phyloP scores from a whole-genome alignment of 2,113 vertebrate genomes.

The Ameiurus melas region DNA sequence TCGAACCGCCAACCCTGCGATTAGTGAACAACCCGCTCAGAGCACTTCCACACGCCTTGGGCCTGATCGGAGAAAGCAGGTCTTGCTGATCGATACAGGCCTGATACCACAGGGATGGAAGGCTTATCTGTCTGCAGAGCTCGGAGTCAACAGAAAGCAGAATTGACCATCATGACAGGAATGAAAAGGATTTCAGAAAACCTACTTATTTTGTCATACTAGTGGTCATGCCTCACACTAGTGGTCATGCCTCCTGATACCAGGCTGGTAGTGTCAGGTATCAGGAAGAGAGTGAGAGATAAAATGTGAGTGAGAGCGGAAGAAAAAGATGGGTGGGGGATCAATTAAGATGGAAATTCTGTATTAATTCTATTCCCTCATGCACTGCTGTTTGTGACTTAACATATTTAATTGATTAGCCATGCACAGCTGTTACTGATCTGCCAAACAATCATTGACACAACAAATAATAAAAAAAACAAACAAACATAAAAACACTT shows the following conservation, averaged over 20 bases:
- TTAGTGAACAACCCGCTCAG: not conserved
- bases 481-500: slow-evolving; percentile 9
- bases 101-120: slow-evolving; percentile 11
- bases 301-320: not conserved
- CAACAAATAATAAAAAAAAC: not conserved
- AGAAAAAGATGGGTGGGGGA: not conserved
- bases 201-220: not conserved
- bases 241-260: not conserved
- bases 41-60: slow-evolving; percentile 38
- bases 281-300: not conserved
- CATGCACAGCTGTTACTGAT: slow-evolving; percentile 41
- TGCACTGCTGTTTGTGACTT: slow-evolving; percentile 32
- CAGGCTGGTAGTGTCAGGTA: not conserved
- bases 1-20: too few relatives aligned
- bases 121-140: slow-evolving; percentile 19
- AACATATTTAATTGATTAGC: slow-evolving; percentile 38
- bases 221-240: not conserved
- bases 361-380: slow-evolving; percentile 23
- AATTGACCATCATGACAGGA: slow-evolving; percentile 4
- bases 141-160: not conserved
- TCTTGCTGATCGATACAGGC: slow-evolving; percentile 27
- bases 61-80: slow-evolving; percentile 1
- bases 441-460: slow-evolving; percentile 42
- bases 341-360: slow-evolving; percentile 30
- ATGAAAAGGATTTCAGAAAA: slow-evolving; percentile 17